phyloP scores from a whole-genome alignment of 1,140 invertebrate genomes.

The Cryptotermes secundus region DNA sequence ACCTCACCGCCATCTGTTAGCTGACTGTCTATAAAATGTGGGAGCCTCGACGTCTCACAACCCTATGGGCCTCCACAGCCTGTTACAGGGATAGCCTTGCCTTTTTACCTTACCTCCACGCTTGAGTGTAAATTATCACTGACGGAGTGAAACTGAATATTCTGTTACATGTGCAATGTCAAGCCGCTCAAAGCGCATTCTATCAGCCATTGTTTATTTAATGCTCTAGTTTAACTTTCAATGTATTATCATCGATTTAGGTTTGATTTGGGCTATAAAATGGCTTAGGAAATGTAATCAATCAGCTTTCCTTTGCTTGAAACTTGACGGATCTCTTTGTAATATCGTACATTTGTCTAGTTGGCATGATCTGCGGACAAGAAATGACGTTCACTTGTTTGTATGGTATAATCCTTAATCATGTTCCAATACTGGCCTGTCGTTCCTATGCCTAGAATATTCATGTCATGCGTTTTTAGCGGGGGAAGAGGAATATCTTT shows the following conservation, averaged over 20 bases:
- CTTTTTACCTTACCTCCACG: too few species aligned
- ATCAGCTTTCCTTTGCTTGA: background rate
- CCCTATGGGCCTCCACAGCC: too few species aligned
- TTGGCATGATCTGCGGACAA: background rate
- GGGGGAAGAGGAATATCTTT: background rate
- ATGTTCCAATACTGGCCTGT: background rate
- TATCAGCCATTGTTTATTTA: background rate
- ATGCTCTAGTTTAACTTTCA: background rate
- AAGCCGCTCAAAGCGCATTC: background rate
- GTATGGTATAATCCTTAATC: constrained; percentile 1
- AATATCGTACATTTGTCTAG: background rate
- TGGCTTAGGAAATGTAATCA: background rate
- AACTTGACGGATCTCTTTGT: background rate
- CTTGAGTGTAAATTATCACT: too few species aligned
- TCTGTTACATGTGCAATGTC: background rate
- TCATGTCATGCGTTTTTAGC: background rate
- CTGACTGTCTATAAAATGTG: too few species aligned
- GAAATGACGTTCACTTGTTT: background rate
- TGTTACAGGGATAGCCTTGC: too few species aligned
- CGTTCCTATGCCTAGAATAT: background rate
- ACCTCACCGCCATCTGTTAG: too few species aligned
- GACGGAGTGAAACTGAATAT: background rate
- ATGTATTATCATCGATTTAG: background rate
- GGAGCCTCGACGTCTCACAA: too few species aligned
- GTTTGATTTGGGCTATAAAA: background rate